Evolutionary conservation across 2,797 vertebrate genomes (phyloP).

Genomic region (Craterocephalus amniculus): DNA sequence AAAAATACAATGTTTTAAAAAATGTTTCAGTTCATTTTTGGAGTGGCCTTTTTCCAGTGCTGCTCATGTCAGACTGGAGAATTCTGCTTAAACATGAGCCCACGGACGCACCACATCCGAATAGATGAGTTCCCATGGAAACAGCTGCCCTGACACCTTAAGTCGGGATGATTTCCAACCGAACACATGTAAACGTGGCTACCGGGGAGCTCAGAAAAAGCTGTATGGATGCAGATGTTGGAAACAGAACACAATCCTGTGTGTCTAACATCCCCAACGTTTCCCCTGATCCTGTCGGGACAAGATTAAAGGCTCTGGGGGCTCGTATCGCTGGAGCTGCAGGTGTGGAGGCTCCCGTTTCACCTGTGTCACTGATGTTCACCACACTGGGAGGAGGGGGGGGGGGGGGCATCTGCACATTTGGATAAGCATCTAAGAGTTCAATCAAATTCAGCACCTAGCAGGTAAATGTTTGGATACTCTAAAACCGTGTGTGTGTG

Average conservation of each 20-base stretch:
- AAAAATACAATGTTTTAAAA: background rate
- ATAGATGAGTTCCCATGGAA: too few relatives aligned
- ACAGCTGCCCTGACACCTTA: too few relatives aligned
- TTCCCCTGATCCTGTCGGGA: conserved; percentile 67
- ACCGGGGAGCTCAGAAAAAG: background rate
- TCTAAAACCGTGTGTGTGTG: conserved; percentile 22
- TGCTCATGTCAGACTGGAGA: too few relatives aligned
- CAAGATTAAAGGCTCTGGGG: conserved; percentile 70
- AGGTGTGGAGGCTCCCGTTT: conserved; percentile 74
- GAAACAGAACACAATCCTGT: conserved; percentile 30
- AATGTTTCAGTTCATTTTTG: too few relatives aligned
- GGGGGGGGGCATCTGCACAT: conserved; percentile 76
- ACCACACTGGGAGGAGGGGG: conserved; percentile 35
- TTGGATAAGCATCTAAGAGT: conserved; percentile 79
- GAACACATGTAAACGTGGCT: too few relatives aligned
- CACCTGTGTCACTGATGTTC: conserved; percentile 72
- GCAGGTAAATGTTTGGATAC: conserved; percentile 74
- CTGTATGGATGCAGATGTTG: conserved; percentile 25
- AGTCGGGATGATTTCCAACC: too few relatives aligned
- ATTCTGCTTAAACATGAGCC: too few relatives aligned
- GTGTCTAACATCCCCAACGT: conserved; percentile 44
- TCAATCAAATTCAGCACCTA: conserved; percentile 80
- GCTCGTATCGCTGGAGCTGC: conserved; percentile 63
- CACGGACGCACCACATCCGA: too few relatives aligned
- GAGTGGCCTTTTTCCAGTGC: too few relatives aligned